These are phyloP conservation scores for Platyscapa corneri DNA, from an alignment of 1,140 invertebrate genomes.

Conservation along the genomic window DNA sequence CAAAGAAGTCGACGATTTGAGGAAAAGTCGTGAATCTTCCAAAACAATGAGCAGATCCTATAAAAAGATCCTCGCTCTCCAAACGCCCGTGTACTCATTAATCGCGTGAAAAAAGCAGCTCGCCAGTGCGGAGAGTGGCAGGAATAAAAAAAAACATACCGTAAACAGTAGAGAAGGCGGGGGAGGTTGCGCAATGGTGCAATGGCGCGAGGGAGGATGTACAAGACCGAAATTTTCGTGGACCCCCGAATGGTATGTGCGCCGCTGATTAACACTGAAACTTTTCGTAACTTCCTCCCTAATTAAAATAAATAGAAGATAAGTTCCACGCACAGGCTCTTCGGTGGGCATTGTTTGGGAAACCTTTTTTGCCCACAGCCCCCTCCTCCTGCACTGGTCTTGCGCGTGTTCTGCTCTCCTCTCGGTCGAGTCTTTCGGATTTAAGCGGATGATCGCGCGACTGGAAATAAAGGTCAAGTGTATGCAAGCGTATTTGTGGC, in stretches of 20 bases:
- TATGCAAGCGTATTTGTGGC: slow-evolving; percentile 55
- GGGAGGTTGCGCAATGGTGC: background rate
- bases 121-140: background rate
- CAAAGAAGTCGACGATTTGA: background rate
- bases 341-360: slow-evolving; percentile 60
- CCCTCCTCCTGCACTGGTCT: background rate
- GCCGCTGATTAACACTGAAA: slow-evolving; percentile 55
- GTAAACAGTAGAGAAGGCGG: background rate
- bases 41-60: slow-evolving; percentile 48
- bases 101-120: slow-evolving; percentile 40
- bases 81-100: slow-evolving; percentile 35
- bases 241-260: slow-evolving; percentile 56
- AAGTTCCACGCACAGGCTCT: slow-evolving; percentile 59
- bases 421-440: slow-evolving; percentile 7
- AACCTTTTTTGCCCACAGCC: slow-evolving; percentile 53
- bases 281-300: slow-evolving; percentile 71
- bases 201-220: slow-evolving; percentile 19
- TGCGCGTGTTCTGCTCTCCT: background rate
- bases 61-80: slow-evolving; percentile 24
- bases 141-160: background rate
- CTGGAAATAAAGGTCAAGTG: slow-evolving; percentile 72
- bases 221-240: slow-evolving; percentile 61
- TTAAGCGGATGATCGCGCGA: slow-evolving; percentile 47
- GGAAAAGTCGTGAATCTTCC: slow-evolving; percentile 11
- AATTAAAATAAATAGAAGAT: slow-evolving; percentile 72